Base-by-base conservation (phyloP, 2,113 vertebrate species). In the Platycercus adscitus region DNA sequence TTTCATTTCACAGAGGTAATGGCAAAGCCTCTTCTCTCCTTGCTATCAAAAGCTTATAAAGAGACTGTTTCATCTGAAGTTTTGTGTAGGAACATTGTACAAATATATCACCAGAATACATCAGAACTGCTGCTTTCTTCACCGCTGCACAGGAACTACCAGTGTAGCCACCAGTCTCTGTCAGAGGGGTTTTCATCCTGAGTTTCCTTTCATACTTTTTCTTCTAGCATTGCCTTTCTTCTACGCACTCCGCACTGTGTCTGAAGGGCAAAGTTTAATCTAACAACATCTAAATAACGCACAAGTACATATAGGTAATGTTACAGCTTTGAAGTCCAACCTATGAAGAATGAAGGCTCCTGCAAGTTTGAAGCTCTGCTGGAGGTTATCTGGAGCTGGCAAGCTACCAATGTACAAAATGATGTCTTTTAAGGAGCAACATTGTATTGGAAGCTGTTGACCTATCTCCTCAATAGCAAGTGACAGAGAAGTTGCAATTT, bases 1-100 rank as follows among this genome's bases (percentile, higher is more conserved):
- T 97, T 96, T 97, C 82, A 95, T 96, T 95, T 96, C 89, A 85
- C 70, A 90, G 87, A 94, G 85, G 86, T 95, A 96, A 96, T 95
- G 91, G 92, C 80, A 91, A 97, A 97, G 92, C 93, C 88, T 65
- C 82, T 94, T 95, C 63, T 89, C 70, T 80, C 58, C 71, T 65
- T 43, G 64, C 77, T 95, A 95, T 95, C 89, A 96, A 97, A 96
- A 96, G 93, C 94, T 87, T 86, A 53, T 94, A 92, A 93, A 88
- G 65, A 89, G 89, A 37, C 55, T 66, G 50, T 90, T 97, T 95
- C 79, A 90, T 95, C 78, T 94, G 63, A 84, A 96, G 88, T 81
- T 96, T 92, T 95, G 85, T 84, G 89, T 60, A 91, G 95, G 92
- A 84, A 92, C 58, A 60, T 88, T 4, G 8, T 85, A 96, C 94